Conservation (phyloP, 2,113 vertebrate genomes). For the Hystrix cristata region DNA sequence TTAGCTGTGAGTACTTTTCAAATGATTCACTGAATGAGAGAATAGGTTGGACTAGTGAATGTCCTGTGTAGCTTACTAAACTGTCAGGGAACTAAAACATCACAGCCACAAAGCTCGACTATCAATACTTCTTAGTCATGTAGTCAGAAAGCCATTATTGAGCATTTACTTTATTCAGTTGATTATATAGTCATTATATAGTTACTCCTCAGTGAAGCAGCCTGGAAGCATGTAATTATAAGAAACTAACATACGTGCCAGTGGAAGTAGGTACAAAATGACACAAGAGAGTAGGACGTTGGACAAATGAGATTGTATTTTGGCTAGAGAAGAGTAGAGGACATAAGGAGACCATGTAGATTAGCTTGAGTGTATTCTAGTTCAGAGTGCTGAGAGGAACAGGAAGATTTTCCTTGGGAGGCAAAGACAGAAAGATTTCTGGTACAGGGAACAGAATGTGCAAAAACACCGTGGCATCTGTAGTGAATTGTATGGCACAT, state of each 20-base stretch:
- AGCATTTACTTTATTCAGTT: slow-evolving; percentile 47
- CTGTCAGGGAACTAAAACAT: slow-evolving; percentile 10
- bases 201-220: not conserved
- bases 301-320: not conserved
- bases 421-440: not conserved
- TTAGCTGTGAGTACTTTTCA: not conserved
- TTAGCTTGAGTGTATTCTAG: not conserved
- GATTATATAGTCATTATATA: not conserved
- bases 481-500: not conserved
- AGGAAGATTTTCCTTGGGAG: not conserved
- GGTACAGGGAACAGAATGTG: not conserved
- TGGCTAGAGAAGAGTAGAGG: not conserved
- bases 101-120: not conserved
- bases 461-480: not conserved
- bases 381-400: not conserved
- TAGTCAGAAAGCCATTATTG: slow-evolving; percentile 33
- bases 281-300: not conserved
- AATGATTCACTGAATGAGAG: slow-evolving; percentile 49
- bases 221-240: slow-evolving; percentile 4
- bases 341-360: not conserved
- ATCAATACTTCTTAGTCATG: not conserved
- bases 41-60: not conserved
- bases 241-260: not conserved
- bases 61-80: not conserved
- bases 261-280: not conserved